Base-by-base conservation (phyloP, 2,888 invertebrate species). In the Mechanitis messenoides region DNA sequence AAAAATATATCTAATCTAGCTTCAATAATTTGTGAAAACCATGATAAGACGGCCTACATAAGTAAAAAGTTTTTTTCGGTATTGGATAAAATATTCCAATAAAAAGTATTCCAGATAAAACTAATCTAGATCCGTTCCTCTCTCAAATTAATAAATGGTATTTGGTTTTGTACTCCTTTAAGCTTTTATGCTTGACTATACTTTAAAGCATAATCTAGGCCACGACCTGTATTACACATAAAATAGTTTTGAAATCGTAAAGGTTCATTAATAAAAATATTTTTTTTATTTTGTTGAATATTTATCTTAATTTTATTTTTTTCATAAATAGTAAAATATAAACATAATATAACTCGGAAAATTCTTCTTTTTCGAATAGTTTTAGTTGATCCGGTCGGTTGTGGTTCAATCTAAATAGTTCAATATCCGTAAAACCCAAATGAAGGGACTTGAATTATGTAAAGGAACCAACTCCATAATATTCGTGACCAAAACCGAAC, bases 401-500 rank as follows among this genome's bases (percentile, higher is more conserved):
- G 6, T 3, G 31, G 31, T 50, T 50, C 11, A 31, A 50, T 50
- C 31, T 50, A 50, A 11, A 50, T 50, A 31, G 31, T 31, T 31
- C 3, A 3, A 31, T 50, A 50, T 31, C n/a, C 50, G 50, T 50
- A 50, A 50, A 50, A 50, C 31, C 31, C 50, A 50, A 31, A 50
- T 50, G 50, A 50, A 50, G 28, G 31, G 50, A 42, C 50, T 50
- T 31, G 47, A 54, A 56, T 47, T 60, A 50, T 47, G 38, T 56
- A 46, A 42, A 60, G 56, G 38, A 38, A 31, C 47, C 42, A 56
- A 33, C 50, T 38, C 55, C n/a, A 47, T 55, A 59, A 54, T 58
- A 50, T 59, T 31, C n/a, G 35, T 53, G 53, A 56, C 56, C 56
- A 50, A 45, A 60, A 60, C n/a, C 53, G 38, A 33, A 56, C 50